Evolutionary conservation across 2,113 vertebrate genomes (phyloP), one percentile per base, ranked within the genome.

Genomic region (Entelurus aequoreus): DNA sequence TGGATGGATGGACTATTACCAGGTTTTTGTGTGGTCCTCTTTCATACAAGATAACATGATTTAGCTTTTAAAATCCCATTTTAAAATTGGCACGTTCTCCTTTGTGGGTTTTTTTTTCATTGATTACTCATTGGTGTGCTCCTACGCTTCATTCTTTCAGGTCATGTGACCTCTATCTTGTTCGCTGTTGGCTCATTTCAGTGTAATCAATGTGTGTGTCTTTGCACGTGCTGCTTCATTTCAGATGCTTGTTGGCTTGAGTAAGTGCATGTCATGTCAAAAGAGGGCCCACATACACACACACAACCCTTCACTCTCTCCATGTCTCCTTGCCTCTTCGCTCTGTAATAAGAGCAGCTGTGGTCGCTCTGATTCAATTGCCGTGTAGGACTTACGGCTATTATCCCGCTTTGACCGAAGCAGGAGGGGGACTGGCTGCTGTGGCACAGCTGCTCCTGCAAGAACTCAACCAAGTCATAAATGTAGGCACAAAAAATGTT

Each of bases 331-430:
- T 57, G 68, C 70, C 62, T 72, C 69, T 78, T 63, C 60, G 47
- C 70, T 68, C 79, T 86, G 81, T 83, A 88, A 87, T 86, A 77
- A 78, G 85, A 88, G 80, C 89, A 91, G 90, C 88, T 90, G 89
- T 80, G 85, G 78, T 77, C 64, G 57, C 72, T 72, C 79, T 87
- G 81, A 89, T 89, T 90, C 83, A 83, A 87, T 89, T 84, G 84
- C 85, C 80, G 67, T 19, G 79, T 68, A 76, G 73, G 80, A 82
- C 84, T 82, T 63, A 68, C 63, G 71, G 77, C 83, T 62, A 84
- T 88, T 87, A 88, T 87, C 70, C 68, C n/a, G 28, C 36, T 46
- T 36, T 4, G 58, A 60, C 44, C 4, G 48, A 35, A 36, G 58
- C 21, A 76, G 80, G 74, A 75, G 81, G 75, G 68, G 54, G 42